Base-by-base conservation (phyloP, 2,888 invertebrate genomes). In the Byasa hedistus region DNA sequence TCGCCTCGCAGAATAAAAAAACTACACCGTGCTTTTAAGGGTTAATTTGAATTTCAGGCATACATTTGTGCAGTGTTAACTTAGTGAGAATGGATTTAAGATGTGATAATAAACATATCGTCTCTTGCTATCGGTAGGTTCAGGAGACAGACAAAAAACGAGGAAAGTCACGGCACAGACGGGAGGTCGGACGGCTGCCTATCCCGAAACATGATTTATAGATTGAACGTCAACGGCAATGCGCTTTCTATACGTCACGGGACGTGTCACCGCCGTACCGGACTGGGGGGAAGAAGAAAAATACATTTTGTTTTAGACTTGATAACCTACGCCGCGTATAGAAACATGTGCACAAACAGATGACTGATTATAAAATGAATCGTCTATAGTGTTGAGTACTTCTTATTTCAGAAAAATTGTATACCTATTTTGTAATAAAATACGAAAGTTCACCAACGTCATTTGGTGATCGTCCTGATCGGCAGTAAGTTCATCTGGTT, bases 171-270 rank as follows among this genome's bases (percentile, higher is more conserved):
- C 77, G 76, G 76, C 76, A 78, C 83, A 82, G 84, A 81, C 85
- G 83, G 82, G 79, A 76, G 76, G 84, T 79, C 79, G 83, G 85
- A 84, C 86, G 84, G 85, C 81, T 85, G 83, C 80, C 82, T 81
- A 82, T 80, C 84, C 85, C 83, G 78, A 82, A 85, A 87, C 84
- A 89, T 91, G 91, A 91, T 91, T 91, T 91, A 91, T 91, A 89
- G 90, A 86, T 83, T 79, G 81, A 76, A 82, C 86, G 90, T 91
- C 91, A 90, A 80, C 81, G 83, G 79, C 91, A 90, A 87, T 89
- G 82, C 86, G 87, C 83, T 87, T 90, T 87, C 86, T 87, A 85
- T 86, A 85, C 86, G 85, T 87, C 87, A 87, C 76, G 74, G 78
- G 79, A 78, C 52, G 54, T 83, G 83, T 82, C 84, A 82, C 79